Conservation (phyloP, 2,888 invertebrate genomes). For the Tigriopus californicus region DNA sequence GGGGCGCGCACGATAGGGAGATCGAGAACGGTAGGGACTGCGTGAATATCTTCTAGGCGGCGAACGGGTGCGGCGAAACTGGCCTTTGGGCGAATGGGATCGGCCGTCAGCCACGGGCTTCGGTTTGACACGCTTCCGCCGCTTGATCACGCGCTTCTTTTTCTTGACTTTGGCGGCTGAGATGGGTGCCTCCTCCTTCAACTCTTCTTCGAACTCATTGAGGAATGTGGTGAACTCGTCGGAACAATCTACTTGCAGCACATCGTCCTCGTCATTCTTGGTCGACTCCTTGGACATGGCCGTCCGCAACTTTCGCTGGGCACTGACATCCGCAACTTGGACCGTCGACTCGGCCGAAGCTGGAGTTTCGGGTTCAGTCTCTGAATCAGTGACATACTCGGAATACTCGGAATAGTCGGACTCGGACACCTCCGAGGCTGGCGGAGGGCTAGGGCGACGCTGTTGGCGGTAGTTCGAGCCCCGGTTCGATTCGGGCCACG, state of each 20-base stretch:
- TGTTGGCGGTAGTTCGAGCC: no score
- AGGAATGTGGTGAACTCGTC: slow-evolving; percentile 17
- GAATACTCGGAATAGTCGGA: neutral
- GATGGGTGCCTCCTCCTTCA: neutral
- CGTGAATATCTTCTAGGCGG: neutral
- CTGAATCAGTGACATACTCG: neutral
- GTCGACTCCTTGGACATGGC: neutral
- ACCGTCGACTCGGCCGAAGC: neutral
- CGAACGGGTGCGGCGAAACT: neutral
- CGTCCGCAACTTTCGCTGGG: neutral
- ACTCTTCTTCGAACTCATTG: slow-evolving; percentile 16
- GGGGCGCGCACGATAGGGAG: neutral
- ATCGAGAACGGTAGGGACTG: neutral
- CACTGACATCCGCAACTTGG: neutral
- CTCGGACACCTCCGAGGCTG: neutral
- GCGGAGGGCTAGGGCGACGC: no score
- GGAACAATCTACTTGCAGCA: slow-evolving; percentile 14
- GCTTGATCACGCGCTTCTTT: neutral
- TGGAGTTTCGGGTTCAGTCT: neutral
- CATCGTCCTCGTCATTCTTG: slow-evolving; percentile 11
- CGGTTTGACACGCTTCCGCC: neutral
- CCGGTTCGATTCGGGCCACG: no score
- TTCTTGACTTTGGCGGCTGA: neutral
- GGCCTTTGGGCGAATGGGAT: neutral
- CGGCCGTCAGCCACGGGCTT: neutral